Evolutionary conservation across 2,113 vertebrate species (phyloP).

Genomic region (Synodontis membranacea): DNA sequence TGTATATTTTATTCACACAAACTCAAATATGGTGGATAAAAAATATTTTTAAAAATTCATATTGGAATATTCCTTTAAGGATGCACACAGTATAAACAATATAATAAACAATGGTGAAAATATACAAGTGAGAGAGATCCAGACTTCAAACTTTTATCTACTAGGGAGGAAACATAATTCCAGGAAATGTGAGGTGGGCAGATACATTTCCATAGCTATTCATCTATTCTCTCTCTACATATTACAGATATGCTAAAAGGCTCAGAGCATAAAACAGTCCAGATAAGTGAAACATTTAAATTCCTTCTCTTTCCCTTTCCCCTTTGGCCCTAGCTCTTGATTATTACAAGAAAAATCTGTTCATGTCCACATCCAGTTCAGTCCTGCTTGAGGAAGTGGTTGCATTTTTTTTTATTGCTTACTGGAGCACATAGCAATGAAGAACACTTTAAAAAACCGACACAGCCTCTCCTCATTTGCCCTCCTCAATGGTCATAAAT

Average conservation of each 20-base stretch:
- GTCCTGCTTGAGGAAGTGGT: background rate
- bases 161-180: background rate
- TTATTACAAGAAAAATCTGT: background rate
- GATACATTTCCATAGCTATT: background rate
- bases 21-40: background rate
- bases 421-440: background rate
- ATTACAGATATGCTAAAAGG: background rate
- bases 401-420: background rate
- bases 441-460: slow-evolving; percentile 3
- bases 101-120: background rate
- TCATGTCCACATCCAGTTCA: background rate
- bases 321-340: background rate
- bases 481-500: slow-evolving; percentile 4
- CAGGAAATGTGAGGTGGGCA: background rate
- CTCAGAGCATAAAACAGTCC: background rate
- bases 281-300: background rate
- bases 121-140: background rate
- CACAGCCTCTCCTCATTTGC: background rate
- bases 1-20: background rate
- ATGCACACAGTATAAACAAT: background rate
- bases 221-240: background rate
- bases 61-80: background rate
- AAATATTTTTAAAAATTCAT: background rate
- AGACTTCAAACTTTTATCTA: background rate
- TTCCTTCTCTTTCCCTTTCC: background rate